Evolutionary conservation across 2,888 invertebrate species (phyloP).

Genomic region (Drosophila falleni): DNA sequence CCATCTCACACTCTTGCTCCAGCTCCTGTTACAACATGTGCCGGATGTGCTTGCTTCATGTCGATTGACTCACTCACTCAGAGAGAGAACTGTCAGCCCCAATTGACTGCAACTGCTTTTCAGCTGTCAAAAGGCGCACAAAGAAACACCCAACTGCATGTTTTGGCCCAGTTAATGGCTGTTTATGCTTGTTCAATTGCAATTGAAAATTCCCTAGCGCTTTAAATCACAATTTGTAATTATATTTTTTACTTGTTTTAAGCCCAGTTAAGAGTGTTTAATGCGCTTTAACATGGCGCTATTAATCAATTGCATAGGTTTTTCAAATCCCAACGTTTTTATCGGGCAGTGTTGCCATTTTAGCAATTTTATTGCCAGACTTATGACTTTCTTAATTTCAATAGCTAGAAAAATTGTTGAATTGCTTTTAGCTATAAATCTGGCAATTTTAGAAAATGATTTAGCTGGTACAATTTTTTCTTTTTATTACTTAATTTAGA

Average conservation of each 20-base stretch:
- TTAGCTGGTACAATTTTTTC: no score
- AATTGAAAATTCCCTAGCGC: not conserved
- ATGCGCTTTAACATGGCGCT: not conserved
- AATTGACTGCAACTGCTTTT: slow-evolving; percentile 50
- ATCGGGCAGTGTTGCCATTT: no score
- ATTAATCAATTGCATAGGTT: not conserved
- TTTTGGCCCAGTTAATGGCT: slow-evolving; percentile 27
- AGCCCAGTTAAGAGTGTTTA: not conserved
- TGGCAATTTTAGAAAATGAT: no score
- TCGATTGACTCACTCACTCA: slow-evolving; percentile 37
- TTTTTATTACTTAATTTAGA: no score
- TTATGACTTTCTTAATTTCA: no score
- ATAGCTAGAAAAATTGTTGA: no score
- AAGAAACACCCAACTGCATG: slow-evolving; percentile 16
- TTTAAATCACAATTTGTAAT: not conserved
- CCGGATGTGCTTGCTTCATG: slow-evolving; percentile 43
- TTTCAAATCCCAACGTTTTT: not conserved
- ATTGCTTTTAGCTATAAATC: no score
- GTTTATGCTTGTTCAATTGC: slow-evolving; percentile 28
- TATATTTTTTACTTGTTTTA: not conserved
- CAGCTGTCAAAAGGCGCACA: slow-evolving; percentile 34
- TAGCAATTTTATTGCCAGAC: no score
- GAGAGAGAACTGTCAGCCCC: slow-evolving; percentile 23
- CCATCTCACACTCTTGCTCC: not conserved
- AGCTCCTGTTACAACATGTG: slow-evolving; percentile 29